Evolutionary conservation across 2,888 invertebrate genomes (phyloP).

Genomic region (Caenorhabditis sp.): DNA sequence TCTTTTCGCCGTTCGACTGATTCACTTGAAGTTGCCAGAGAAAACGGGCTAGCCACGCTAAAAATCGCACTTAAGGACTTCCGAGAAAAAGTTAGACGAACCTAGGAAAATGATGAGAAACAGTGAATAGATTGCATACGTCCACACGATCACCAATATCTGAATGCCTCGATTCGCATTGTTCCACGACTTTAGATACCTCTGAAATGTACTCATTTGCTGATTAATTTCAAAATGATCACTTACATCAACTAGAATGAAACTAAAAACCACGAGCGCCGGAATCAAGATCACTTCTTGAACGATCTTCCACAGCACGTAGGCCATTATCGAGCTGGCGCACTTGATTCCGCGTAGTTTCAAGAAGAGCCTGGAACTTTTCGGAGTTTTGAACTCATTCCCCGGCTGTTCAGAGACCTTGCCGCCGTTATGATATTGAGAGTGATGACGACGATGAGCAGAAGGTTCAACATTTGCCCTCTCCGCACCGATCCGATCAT

Average conservation of each 20-base stretch:
- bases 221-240: neutral
- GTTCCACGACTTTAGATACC: slow-evolving; percentile 49
- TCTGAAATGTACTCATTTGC: no score
- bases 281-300: slow-evolving; percentile 56
- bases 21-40: slow-evolving; percentile 44
- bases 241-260: slow-evolving; percentile 55
- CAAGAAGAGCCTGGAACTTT: slow-evolving; percentile 34
- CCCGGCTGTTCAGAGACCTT: neutral
- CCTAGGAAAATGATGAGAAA: slow-evolving; percentile 43
- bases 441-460: slow-evolving; percentile 39
- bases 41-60: slow-evolving; percentile 47
- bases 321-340: slow-evolving; percentile 52
- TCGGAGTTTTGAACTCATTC: neutral
- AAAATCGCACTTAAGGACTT: no score
- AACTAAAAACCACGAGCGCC: slow-evolving; percentile 51
- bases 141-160: slow-evolving; percentile 51
- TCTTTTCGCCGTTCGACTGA: slow-evolving; percentile 4
- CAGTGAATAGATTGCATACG: slow-evolving; percentile 45
- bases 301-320: slow-evolving; percentile 58
- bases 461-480: slow-evolving; percentile 40
- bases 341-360: slow-evolving; percentile 47
- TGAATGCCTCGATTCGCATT: slow-evolving; percentile 33
- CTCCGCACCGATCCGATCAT: slow-evolving; percentile 36
- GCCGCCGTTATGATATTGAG: slow-evolving; percentile 51
- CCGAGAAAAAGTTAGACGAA: no score